Base-by-base conservation (phyloP, 2,888 invertebrate species). In the Harpalus rufipes region DNA sequence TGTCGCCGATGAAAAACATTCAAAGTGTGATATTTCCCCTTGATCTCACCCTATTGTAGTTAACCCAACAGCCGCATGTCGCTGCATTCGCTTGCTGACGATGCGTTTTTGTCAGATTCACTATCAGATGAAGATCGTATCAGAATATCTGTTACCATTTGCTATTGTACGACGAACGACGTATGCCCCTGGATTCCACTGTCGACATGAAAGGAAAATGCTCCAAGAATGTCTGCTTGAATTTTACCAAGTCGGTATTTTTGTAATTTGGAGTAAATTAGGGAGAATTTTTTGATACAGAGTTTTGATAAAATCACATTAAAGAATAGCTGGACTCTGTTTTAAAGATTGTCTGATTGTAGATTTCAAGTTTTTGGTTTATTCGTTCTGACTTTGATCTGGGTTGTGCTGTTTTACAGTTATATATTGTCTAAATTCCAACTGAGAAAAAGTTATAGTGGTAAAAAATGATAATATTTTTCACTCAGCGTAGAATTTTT, bases 211-310 rank as follows among this genome's bases (percentile, higher is more conserved):
- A 41, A 44, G 41, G 74, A 51, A 83, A 74, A 83, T 76, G 76
- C 74, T 76, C 76, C 59, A 83, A 61, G 83, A 76, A 83, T 83
- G 74, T 76, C 74, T 76, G 63, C 32, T 68, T 61, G 82, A 32
- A 51, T 74, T 76, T 74, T 83, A 61, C 41, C 14, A 39, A 41
- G 44, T 58, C 59, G 83, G 83, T 83, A 83, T 83, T 83, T 83
- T 83, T 83, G 83, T 83, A 83, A 83, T 83, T 83, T 76, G 59
- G 83, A 83, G 39, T 83, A 83, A 83, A 83, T 83, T 83, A 76
- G 83, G 83, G 72, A 76, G 83, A 58, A 83, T 83, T 83, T 83
- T 83, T 83, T 83, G 83, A 83, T 83, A 59, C 83, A 76, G 63
- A 74, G 18, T 74, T 83, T 76, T 63, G 83, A 83, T 83, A 83